Evolutionary conservation across 1,140 invertebrate species (phyloP), one percentile per base, ranked within the genome.

Genomic region (Drosophila lacertosa): DNA sequence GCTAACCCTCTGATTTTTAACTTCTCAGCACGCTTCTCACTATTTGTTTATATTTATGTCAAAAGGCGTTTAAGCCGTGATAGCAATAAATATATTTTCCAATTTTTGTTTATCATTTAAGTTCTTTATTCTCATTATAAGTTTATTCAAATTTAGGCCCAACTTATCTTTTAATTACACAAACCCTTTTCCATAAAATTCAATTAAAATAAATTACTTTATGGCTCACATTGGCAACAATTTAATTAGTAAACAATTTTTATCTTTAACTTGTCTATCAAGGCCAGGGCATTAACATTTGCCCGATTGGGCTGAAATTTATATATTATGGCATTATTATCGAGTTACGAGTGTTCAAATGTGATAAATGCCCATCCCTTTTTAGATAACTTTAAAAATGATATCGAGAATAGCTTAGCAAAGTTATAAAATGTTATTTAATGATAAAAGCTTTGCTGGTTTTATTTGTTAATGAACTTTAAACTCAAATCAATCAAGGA

Each of bases 141-240:
- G 10, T 66, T 54, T 15, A 35, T 32, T 39, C 26, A 39, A 39
- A 45, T 39, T 10, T 35, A 4, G n/a, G 16, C 10, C 13, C n/a
- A 16, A 18, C 18, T 71, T 71, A 71, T 66, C 47, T 53, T 26
- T 4, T 22, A 16, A 16, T 26, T 10, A 35, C 24, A 32, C n/a
- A 44, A 33, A 44, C 13, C 26, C 6, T 26, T 16, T 44, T 55
- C 22, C 35, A 42, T 47, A 37, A 32, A 44, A 37, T 4, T 13
- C n/a, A 15, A 47, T 29, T 26, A 6, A 4, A 35, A 10, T 47
- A 26, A n/a, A n/a, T 68, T 51, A 64, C 54, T 63, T 70, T 29
- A n/a, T n/a, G n/a, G n/a, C n/a, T n/a, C n/a, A 53, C 16, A 51
- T 53, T 13, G 50, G 11, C 11, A 22, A 53, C 32, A 37, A 37